Evolutionary conservation across 2,797 vertebrate genomes (phyloP), one percentile per base, ranked within the genome.

Genomic region (Lemur catta): DNA sequence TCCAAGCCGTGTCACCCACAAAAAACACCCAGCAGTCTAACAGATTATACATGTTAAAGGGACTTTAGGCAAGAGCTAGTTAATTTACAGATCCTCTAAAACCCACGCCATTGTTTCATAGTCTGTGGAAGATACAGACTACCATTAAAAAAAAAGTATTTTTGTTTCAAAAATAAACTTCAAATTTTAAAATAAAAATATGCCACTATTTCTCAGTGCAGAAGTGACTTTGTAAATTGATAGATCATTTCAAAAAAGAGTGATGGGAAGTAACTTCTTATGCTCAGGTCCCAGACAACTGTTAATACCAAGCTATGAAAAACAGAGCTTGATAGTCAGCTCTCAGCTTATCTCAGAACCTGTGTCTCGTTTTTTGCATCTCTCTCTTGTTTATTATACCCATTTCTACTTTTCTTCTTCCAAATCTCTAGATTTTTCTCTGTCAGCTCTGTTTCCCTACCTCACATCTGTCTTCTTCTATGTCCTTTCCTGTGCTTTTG

Each of bases 131-230:
- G 90, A 89, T 89, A 76, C 7, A 87, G 38, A 72, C 24, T 94
- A 50, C 82, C 18, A 61, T 85, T 11, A 46, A 59, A 85, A 93
- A 93, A 93, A 50, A 43, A 26, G 13, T 85, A 69, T 59, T 95
- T 75, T 59, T 81, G 4, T 48, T 63, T 89, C 74, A 86, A 48
- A 89, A 84, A 50, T 82, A 89, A 63, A 69, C 72, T 76, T 95
- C 48, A 35, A 75, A 30, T 96, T 89, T 90, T 90, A 90, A 95
- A 69, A 87, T 94, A 55, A 93, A 96, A 90, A 59, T 46, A 41
- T 26, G 4, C 35, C 52, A 46, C n/a, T 63, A 28, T 84, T 92
- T 88, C 18, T 92, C 52, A 26, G 12, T 84, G 43, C 22, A 61
- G n/a, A 96, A 57, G 41, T 28, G 13, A 89, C 52, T 87, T 90